These are phyloP conservation scores for Sminthurinus aureus DNA, from an alignment of 2,888 invertebrate genomes.

Conservation along the genomic window DNA sequence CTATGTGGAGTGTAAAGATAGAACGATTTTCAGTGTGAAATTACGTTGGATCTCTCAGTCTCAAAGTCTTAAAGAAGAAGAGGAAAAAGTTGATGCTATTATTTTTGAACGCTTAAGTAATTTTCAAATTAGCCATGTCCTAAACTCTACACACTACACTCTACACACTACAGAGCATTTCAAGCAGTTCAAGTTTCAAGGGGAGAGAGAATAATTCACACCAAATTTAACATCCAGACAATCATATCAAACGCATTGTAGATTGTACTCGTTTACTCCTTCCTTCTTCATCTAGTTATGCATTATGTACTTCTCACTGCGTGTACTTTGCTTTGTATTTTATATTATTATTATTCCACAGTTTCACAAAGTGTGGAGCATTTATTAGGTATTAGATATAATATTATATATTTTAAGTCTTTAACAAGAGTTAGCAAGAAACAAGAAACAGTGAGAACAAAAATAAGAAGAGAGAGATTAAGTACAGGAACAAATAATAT, in stretches of 20 bases:
- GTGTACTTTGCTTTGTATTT: too few relatives aligned
- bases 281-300: background rate
- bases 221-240: conserved; percentile 41
- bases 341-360: too few relatives aligned
- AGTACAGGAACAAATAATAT: too few relatives aligned
- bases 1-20: too few relatives aligned
- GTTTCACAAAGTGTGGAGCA: background rate
- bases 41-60: conserved; percentile 23
- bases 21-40: conserved; percentile 31
- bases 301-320: too few relatives aligned
- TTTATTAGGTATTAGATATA: too few relatives aligned
- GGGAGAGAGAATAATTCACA: conserved; percentile 50
- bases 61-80: too few relatives aligned
- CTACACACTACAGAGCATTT: conserved; percentile 42
- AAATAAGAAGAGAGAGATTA: background rate
- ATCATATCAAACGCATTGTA: background rate
- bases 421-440: background rate
- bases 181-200: conserved; percentile 43
- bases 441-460: background rate
- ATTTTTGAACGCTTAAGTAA: conserved; percentile 55
- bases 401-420: background rate
- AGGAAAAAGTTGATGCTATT: conserved; percentile 35
- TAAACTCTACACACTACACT: too few relatives aligned
- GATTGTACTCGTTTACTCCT: background rate
- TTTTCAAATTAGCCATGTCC: conserved; percentile 59